Base-by-base conservation (phyloP, 2,888 invertebrate species). In the Metacarcinus magister region DNA sequence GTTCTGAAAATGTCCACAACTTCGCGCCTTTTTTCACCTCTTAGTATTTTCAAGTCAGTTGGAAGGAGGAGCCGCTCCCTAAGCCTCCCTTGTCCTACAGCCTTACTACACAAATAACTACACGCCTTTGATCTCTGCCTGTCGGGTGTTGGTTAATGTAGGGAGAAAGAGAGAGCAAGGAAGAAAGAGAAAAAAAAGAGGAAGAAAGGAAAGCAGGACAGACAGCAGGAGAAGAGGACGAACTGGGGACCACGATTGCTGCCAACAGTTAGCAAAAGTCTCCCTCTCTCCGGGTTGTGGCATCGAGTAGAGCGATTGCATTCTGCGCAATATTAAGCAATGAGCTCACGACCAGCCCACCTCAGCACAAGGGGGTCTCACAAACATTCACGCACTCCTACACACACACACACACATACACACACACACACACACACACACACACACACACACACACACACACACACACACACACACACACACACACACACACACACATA, bases 241-340 rank as follows among this genome's bases (percentile, higher is more conserved):
- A 44, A 32, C 23, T 44, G 46, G 91, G 46, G 46, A 91, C 43
- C 13, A 43, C 43, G 19, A 28, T 39, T 19, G 5, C 90, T 8
- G 44, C 44, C 44, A n/a, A 44, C 89, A 89, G 43, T 89, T 89
- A 43, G 39, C 89, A 92, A 19, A 8, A 39, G 43, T 92, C 48
- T 48, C 92, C n/a, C 60, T 60, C 60, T 94, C 75, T 94, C 87
- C 54, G 39, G 48, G 32, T n/a, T 94, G 94, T 94, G 90, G 94
- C 94, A 94, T 94, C 89, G 48, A 54, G 48, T 23, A 32, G 89
- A 39, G 67, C 90, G 60, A 90, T 91, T 54, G 44, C 67, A 91
- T 92, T 95, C 95, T 95, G 95, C 44, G 95, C 95, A 95, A 95
- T 60, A 95, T 95, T 95, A 44, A 90, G 91, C 95, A 95, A 67